Base-by-base conservation (phyloP, 2,113 vertebrate species). In the Noctilio leporinus region DNA sequence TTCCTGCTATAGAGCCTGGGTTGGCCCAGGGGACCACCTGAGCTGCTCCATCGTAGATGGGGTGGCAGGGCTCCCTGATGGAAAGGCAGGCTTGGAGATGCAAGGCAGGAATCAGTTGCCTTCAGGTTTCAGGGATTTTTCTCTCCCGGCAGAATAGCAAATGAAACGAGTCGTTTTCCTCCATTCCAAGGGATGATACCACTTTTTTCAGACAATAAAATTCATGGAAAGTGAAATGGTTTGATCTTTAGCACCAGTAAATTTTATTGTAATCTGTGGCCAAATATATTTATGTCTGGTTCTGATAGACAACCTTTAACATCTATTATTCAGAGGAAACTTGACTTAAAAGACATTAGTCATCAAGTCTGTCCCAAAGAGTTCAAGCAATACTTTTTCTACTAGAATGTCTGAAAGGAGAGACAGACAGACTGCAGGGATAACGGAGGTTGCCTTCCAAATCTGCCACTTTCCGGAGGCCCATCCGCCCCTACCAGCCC, bases 231-330 rank as follows among this genome's bases (percentile, higher is more conserved):
- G 72, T 96, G 38, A 92, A 95, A 93, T 82, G 59, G 80, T 90
- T 96, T 94, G 65, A 94, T 92, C 75, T 97, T 96, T 76, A 97
- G 76, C 93, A 93, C 77, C 65, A 86, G 75, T 88, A 86, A 95
- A 94, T 92, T 95, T 95, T 89, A 95, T 59, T 91, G 28, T 77
- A 96, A 96, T 78, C 80, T 70, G 69, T 45, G 67, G 90, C 55
- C 95, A 95, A 94, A 93, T 85, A 81, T 72, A 92, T 90, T 78
- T 91, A 81, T 64, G 80, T 93, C 96, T 93, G 76, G 82, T 93
- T 96, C 80, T 94, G 38, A 96, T 81, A 94, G 94, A 87, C 24
- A 92, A 81, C 24, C 57, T 82, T 82, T 47, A 88, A 57, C 15
- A 82, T 86, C 92, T 76, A 82, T 78, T 64, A 55, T 90, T 93